Conservation (phyloP, 2,888 invertebrate species). For the Allygus modestus region DNA sequence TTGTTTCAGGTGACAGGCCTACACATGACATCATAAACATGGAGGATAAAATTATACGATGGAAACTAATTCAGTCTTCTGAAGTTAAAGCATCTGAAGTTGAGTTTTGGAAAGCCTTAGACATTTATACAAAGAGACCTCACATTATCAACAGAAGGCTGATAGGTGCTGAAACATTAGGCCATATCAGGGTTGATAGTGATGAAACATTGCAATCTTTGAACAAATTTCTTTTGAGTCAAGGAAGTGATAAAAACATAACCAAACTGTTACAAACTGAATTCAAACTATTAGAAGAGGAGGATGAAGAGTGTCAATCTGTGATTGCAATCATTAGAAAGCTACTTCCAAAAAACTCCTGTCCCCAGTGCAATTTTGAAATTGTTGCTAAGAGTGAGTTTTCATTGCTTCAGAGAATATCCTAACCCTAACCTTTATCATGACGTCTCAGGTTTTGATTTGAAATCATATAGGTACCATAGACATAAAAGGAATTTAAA, state of each 20-base stretch:
- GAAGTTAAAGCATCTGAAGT: constrained; percentile 64
- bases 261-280: background rate
- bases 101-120: constrained; percentile 82
- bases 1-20: too few species aligned
- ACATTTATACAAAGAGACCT: constrained; percentile 82
- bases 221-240: background rate
- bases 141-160: constrained; percentile 86
- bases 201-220: background rate
- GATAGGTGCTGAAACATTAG: constrained; percentile 76
- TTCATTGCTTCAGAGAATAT: constrained; percentile 15
- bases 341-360: background rate
- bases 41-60: background rate
- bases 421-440: background rate
- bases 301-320: background rate
- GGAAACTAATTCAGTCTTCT: background rate
- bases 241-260: background rate
- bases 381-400: constrained; percentile 59
- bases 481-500: too few species aligned
- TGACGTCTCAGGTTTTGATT: too few species aligned
- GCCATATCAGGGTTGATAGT: constrained; percentile 4
- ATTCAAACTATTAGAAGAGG: background rate
- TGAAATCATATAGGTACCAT: too few species aligned
- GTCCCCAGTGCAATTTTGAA: constrained; percentile 11
- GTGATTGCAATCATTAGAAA: constrained; percentile 19
- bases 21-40: background rate